Conservation (phyloP, 1,140 invertebrate genomes). For the Colletes latitarsis region DNA sequence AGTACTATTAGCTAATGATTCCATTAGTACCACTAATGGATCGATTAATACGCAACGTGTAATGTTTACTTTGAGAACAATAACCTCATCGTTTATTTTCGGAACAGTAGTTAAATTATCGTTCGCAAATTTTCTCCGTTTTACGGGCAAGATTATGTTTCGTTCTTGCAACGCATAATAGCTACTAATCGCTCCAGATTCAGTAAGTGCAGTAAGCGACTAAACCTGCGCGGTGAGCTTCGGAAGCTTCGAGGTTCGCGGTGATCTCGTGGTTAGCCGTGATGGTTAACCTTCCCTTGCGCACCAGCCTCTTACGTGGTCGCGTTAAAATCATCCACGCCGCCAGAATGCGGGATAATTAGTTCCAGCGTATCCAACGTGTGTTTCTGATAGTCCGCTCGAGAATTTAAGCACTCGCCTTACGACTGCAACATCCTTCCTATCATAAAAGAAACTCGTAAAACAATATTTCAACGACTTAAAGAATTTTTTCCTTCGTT, state of each 20-base stretch:
- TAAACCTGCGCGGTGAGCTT: conserved; percentile 29
- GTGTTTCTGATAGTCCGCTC: background rate
- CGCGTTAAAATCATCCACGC: conserved; percentile 33
- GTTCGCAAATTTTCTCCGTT: background rate
- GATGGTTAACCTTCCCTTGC: conserved; percentile 32
- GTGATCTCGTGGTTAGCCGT: conserved; percentile 42
- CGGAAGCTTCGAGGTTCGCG: conserved; percentile 41
- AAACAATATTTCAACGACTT: too few species aligned
- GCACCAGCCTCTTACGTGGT: conserved; percentile 37
- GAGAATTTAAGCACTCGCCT: background rate
- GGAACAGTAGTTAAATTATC: too few species aligned
- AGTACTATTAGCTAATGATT: too few species aligned
- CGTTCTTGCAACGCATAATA: background rate
- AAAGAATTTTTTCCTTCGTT: too few species aligned
- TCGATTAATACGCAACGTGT: too few species aligned
- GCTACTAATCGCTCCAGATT: conserved; percentile 33
- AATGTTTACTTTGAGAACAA: too few species aligned
- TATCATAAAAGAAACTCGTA: background rate
- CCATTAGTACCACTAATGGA: too few species aligned
- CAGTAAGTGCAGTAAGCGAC: conserved; percentile 1
- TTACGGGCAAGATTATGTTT: background rate
- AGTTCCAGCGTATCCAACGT: background rate
- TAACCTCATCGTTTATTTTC: too few species aligned
- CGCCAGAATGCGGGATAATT: conserved; percentile 48
- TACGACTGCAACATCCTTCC: background rate